Conservation (phyloP, 1,140 invertebrate species). For the Bombus affinis region DNA sequence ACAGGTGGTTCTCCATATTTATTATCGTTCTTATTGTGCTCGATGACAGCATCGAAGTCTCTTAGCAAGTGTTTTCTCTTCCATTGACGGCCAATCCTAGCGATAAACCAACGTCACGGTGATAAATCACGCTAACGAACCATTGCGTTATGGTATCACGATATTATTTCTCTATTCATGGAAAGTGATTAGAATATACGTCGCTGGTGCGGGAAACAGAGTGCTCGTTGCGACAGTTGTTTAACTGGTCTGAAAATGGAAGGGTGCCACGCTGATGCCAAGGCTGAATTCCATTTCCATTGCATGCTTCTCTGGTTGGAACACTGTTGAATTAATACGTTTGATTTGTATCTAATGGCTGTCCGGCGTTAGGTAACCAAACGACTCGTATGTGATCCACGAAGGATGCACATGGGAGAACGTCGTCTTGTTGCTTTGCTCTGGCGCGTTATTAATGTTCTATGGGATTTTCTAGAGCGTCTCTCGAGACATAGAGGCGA, state of each 20-base stretch:
- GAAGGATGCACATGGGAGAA: neutral
- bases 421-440: neutral
- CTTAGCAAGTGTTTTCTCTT: neutral
- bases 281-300: slow-evolving; percentile 56
- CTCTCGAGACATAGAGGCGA: too few relatives aligned
- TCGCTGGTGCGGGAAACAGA: neutral
- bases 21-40: neutral
- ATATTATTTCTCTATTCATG: slow-evolving; percentile 41
- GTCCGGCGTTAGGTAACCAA: neutral
- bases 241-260: slow-evolving; percentile 48
- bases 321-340: slow-evolving; percentile 8
- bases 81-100: too few relatives aligned
- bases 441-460: neutral
- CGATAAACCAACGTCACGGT: neutral
- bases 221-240: slow-evolving; percentile 32
- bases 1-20: neutral
- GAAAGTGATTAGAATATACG: slow-evolving; percentile 45
- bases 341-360: slow-evolving; percentile 8
- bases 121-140: slow-evolving; percentile 52
- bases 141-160: slow-evolving; percentile 3
- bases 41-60: neutral
- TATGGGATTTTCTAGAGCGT: neutral
- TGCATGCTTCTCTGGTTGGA: slow-evolving; percentile 28
- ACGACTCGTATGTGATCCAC: slow-evolving; percentile 10
- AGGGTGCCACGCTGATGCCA: slow-evolving; percentile 44